Percentiles rank a stretch among this genome's conserved stretches.
Conservation (phyloP, 2,113 vertebrate species). For the Silurus meridionalis region DNA sequence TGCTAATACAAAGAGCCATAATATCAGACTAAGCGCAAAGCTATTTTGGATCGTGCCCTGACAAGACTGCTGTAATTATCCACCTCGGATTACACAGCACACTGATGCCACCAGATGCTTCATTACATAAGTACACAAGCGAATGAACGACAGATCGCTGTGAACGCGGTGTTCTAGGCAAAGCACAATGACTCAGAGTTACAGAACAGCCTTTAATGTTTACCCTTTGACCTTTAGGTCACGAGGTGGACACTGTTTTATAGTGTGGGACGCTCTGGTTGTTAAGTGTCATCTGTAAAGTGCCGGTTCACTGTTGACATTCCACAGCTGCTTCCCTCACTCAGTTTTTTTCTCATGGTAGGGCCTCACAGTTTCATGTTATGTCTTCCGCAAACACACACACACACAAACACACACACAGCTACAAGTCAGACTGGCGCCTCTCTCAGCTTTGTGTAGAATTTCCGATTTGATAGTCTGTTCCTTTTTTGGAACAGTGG, state of each 20-base stretch:
- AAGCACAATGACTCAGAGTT: not conserved
- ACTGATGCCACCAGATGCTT: not conserved
- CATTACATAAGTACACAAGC: not conserved
- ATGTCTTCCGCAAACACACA: conserved; percentile 25
- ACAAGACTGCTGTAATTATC: conserved; percentile 7
- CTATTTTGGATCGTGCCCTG: conserved; percentile 3
- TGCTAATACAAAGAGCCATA: not conserved
- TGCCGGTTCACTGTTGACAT: conserved; percentile 54
- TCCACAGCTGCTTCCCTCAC: conserved; percentile 57
- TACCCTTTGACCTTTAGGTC: not conserved
- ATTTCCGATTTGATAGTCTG: not conserved
- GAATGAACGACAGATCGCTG: not conserved
- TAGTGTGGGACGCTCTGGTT: not conserved
- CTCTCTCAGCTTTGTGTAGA: not conserved
- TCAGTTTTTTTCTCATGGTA: not conserved
- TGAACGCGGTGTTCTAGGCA: not conserved
- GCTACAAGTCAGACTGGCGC: not conserved
- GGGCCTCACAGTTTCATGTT: conserved; percentile 36
- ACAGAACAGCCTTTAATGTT: not conserved
- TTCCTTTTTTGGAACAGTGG: not conserved
- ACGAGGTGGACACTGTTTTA: not conserved
- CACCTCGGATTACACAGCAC: conserved; percentile 15
- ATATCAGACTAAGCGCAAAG: not conserved
- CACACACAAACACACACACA: conserved; percentile 31
- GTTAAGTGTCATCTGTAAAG: conserved; percentile 42